These are phyloP conservation scores for Acyrthosiphon pisum DNA, from an alignment of 1,140 invertebrate genomes.

Conservation along the genomic window DNA sequence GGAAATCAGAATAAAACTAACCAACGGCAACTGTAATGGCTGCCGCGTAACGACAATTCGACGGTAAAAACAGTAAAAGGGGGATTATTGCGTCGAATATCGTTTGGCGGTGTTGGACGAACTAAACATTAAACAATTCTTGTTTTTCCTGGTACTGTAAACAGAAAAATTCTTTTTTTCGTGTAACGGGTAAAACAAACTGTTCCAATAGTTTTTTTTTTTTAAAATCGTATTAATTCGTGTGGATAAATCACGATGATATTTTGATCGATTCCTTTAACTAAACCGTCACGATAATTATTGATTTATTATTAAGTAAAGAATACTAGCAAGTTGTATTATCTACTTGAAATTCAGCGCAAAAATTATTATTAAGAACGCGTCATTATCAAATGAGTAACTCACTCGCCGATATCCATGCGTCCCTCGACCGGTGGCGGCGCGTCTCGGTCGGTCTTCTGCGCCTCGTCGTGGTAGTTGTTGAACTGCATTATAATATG, in stretches of 20 bases:
- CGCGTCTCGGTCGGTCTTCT: neutral
- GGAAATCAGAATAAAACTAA: neutral
- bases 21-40: neutral
- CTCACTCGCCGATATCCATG: neutral
- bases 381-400: neutral
- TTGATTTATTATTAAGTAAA: neutral
- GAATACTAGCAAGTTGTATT: neutral
- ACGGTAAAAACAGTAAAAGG: neutral
- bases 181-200: neutral
- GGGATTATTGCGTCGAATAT: neutral
- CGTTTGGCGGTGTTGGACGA: neutral
- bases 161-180: too few relatives aligned
- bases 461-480: too few relatives aligned
- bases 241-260: neutral
- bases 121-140: too few relatives aligned
- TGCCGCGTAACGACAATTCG: neutral
- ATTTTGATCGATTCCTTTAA: neutral
- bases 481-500: neutral
- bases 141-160: too few relatives aligned
- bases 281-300: neutral
- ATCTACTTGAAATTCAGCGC: neutral
- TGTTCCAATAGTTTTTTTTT: neutral
- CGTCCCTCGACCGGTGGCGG: too few relatives aligned
- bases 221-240: neutral
- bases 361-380: neutral